These are phyloP conservation scores for Bugulina stolonifera DNA, from an alignment of 2,888 invertebrate species.

Conservation along the genomic window DNA sequence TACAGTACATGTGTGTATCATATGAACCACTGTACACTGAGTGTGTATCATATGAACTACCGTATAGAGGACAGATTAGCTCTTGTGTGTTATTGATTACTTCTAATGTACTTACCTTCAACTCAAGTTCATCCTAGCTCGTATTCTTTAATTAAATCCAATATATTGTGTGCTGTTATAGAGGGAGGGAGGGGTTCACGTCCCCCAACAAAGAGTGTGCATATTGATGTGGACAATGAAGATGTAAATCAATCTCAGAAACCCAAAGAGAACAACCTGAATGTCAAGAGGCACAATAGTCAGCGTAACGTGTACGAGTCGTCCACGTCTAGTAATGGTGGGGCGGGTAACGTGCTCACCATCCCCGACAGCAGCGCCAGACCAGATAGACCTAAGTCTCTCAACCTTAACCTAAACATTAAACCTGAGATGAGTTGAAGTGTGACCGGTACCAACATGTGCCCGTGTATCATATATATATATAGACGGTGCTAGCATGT, in stretches of 20 bases:
- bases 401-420: conserved; percentile 12
- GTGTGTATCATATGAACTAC: too few relatives aligned
- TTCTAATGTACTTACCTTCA: too few relatives aligned
- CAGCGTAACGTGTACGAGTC: conserved; percentile 16
- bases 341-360: conserved; percentile 1
- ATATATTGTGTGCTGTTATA: too few relatives aligned
- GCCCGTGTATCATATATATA: too few relatives aligned
- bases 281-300: background rate
- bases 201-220: background rate
- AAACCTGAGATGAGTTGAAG: conserved; percentile 6
- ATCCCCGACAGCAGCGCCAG: background rate
- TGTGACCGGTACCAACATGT: too few relatives aligned
- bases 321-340: conserved; percentile 20
- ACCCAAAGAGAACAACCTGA: conserved; percentile 15
- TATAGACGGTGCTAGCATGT: too few relatives aligned
- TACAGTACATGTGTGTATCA: too few relatives aligned
- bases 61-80: too few relatives aligned
- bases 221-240: conserved; percentile 6
- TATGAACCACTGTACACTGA: too few relatives aligned
- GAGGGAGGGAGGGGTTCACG: background rate
- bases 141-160: too few relatives aligned
- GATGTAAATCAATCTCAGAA: background rate
- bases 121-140: too few relatives aligned
- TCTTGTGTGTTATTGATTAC: too few relatives aligned
- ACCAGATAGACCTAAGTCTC: background rate